Base-by-base conservation (phyloP, 53 echinoderm and acorn worm species). In the Mesocentrotus franciscanus region DNA sequence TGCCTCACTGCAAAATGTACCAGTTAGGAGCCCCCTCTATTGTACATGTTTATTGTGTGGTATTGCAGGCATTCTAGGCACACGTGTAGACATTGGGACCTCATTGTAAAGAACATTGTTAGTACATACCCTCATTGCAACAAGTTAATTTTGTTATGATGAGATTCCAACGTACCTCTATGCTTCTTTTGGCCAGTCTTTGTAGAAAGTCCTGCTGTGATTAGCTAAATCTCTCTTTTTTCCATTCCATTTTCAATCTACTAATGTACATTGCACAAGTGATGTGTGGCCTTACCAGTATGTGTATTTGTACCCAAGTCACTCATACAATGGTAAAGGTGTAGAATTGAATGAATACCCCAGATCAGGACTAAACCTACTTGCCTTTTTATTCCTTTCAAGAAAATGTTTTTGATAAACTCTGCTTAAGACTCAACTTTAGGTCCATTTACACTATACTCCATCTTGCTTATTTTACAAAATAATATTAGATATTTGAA, bases 1-100 rank as follows among this genome's bases (percentile, higher is more conserved):
- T 58, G 58, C 87, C 87, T 87, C 87, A 87, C 87, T 87, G 87
- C 87, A 87, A 87, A 87, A 58, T n/a, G 57, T 87, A 58, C 11
- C 29, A 12, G 9, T 74, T 2, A 74, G 74, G 29, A 29, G 10
- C 32, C 14, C 49, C 49, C 49, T 49, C 5, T 30, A 62, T 62
- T 62, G 62, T 62, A 62, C 17, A 7, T 68, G 18, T 68, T 24
- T 68, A 24, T 68, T 68, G 24, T 68, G 20, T 68, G 24, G 68
- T 68, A 24, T 68, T 24, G 24, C 5, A 0, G 68, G 68, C 24
- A 24, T 68, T 68, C 24, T n/a, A 17, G 66, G 66, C 39, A 39
- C 39, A 39, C 3, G 49, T 49, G 49, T 49, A 49, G 49, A 49
- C 49, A 49, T 49, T 49, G 6, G 49, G 6, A 49, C 49, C 49